Evolutionary conservation across 2,113 vertebrate genomes (phyloP).

Genomic region (Tauraco erythrolophus): DNA sequence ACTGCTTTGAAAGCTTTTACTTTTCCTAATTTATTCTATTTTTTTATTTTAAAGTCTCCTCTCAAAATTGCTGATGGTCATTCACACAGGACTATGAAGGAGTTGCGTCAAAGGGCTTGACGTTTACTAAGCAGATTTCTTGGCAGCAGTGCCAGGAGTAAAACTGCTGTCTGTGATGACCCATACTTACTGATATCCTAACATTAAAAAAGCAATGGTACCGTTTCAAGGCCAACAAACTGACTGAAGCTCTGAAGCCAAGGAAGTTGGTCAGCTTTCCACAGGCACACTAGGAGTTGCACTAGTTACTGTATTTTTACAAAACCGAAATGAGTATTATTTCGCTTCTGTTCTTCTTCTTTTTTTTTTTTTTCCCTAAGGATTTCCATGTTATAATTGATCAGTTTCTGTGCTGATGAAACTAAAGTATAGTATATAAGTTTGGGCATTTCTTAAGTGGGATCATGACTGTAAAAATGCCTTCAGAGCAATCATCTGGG

Average conservation of each 20-base stretch:
- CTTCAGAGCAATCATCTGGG: not conserved
- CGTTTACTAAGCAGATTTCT: not conserved
- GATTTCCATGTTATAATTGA: not conserved
- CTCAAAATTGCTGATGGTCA: not conserved
- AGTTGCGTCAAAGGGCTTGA: not conserved
- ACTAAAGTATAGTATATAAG: not conserved
- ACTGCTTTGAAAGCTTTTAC: not conserved
- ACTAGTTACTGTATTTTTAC: not conserved
- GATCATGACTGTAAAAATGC: not conserved
- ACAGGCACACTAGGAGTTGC: accelerated
- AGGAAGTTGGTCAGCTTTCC: not conserved
- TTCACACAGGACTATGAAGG: not conserved
- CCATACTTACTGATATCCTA: not conserved
- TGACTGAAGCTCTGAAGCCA: not conserved
- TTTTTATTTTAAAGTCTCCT: not conserved
- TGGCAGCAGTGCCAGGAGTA: not conserved
- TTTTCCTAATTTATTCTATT: not conserved
- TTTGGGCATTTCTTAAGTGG: not conserved
- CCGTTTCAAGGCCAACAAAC: not conserved
- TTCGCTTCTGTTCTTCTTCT: accelerated
- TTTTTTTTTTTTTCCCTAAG: not conserved
- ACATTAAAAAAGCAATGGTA: not conserved
- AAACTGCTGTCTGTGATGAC: not conserved
- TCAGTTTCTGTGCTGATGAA: not conserved
- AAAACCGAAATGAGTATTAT: not conserved